phyloP scores from a whole-genome alignment of 1,140 invertebrate genomes.

The Trypoxylus dichotomus region DNA sequence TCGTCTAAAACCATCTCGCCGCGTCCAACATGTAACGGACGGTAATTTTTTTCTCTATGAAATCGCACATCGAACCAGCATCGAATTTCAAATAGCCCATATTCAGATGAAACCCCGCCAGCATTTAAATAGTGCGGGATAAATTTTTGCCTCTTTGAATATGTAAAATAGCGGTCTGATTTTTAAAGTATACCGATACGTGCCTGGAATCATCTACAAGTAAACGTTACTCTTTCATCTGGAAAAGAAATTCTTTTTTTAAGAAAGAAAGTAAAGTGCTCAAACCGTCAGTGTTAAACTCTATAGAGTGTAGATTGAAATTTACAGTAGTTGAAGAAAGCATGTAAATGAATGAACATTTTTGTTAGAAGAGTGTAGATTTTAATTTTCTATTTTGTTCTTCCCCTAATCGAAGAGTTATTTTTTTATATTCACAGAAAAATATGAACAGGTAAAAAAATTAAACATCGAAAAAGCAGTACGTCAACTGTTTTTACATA shows the following conservation, averaged over 20 bases:
- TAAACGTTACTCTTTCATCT: not conserved
- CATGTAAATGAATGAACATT: no score
- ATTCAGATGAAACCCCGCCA: constrained; percentile 43
- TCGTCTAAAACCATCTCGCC: not conserved
- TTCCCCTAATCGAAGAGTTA: no score
- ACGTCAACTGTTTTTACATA: no score
- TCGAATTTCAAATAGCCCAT: constrained; percentile 45
- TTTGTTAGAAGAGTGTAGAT: no score
- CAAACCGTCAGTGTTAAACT: no score
- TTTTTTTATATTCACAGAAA: no score
- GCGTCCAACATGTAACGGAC: not conserved
- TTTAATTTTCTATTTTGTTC: no score
- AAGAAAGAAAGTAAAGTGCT: not conserved
- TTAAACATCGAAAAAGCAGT: no score
- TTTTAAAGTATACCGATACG: constrained; percentile 39
- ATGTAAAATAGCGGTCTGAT: constrained; percentile 48
- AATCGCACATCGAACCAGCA: constrained; percentile 45
- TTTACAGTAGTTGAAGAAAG: no score
- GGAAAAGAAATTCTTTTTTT: not conserved
- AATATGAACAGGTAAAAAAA: no score
- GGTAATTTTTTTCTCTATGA: constrained; percentile 36
- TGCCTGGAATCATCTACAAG: constrained; percentile 36
- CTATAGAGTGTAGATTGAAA: no score
- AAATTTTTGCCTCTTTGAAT: constrained; percentile 44
- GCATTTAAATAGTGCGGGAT: constrained; percentile 45